Evolutionary conservation across 2,113 vertebrate species (phyloP).

Genomic region (Carollia perspicillata): DNA sequence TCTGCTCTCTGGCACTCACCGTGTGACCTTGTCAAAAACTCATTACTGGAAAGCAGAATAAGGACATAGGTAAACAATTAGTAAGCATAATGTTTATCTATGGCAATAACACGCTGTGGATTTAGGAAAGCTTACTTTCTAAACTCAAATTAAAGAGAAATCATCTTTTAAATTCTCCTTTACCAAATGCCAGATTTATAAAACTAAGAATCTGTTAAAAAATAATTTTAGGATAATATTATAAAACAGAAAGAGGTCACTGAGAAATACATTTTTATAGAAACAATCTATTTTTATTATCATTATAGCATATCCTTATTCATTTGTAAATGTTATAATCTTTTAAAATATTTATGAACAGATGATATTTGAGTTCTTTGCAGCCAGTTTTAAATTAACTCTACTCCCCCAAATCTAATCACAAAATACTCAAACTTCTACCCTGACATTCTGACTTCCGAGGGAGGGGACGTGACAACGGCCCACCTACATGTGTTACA

Average conservation of each 20-base stretch:
- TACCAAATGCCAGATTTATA: not conserved
- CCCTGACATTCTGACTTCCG: not conserved
- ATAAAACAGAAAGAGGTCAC: not conserved
- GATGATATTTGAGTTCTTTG: not conserved
- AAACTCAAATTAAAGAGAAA: not conserved
- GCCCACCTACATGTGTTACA: not conserved
- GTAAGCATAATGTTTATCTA: not conserved
- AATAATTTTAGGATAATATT: not conserved
- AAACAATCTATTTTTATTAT: not conserved
- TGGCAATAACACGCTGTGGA: not conserved
- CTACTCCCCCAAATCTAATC: not conserved
- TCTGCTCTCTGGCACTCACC: not conserved
- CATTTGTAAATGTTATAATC: not conserved
- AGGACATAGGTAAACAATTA: not conserved
- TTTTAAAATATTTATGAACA: not conserved
- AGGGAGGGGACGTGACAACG: not conserved
- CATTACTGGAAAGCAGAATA: conserved; percentile 8
- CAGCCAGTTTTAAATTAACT: not conserved
- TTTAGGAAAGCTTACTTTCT: conserved; percentile 11
- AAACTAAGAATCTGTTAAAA: not conserved
- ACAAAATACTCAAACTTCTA: not conserved
- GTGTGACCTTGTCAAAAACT: not conserved
- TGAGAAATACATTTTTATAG: not conserved
- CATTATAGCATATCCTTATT: not conserved
- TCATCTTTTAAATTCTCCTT: not conserved